These are phyloP conservation scores for Dorcus hopei DNA, from an alignment of 2,888 invertebrate genomes.

Conservation along the genomic window DNA sequence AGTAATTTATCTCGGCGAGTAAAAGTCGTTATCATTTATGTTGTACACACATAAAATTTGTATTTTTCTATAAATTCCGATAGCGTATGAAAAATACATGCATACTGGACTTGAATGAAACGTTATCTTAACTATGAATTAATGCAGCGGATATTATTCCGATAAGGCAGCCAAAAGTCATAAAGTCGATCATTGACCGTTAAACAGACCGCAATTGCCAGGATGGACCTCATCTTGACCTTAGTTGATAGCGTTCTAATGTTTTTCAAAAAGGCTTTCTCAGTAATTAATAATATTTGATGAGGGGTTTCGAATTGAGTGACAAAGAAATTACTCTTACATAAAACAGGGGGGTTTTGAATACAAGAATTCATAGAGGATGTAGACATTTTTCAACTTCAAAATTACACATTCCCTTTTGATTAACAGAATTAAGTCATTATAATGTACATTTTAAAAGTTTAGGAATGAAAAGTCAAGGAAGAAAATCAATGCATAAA, in stretches of 20 bases:
- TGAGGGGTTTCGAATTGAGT: neutral
- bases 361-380: neutral
- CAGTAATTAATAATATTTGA: neutral
- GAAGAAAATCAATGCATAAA: no score
- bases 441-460: neutral
- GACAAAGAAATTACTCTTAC: neutral
- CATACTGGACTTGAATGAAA: constrained; percentile 24
- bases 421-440: neutral
- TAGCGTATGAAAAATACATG: constrained; percentile 3
- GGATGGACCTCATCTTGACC: constrained; percentile 20
- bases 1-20: no score
- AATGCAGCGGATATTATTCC: constrained; percentile 32
- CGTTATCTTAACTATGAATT: constrained; percentile 22
- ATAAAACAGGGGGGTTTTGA: neutral
- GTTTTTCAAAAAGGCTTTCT: constrained; percentile 5
- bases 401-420: neutral
- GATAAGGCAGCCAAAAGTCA: constrained; percentile 34
- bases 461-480: no score
- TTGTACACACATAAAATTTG: no score
- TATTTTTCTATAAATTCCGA: no score
- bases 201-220: constrained; percentile 20
- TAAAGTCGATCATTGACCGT: constrained; percentile 36
- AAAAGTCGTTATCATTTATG: no score
- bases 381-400: no score
- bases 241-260: constrained; percentile 15